Evolutionary conservation across 2,113 vertebrate species (phyloP).

Genomic region (Telmatochromis sp.): DNA sequence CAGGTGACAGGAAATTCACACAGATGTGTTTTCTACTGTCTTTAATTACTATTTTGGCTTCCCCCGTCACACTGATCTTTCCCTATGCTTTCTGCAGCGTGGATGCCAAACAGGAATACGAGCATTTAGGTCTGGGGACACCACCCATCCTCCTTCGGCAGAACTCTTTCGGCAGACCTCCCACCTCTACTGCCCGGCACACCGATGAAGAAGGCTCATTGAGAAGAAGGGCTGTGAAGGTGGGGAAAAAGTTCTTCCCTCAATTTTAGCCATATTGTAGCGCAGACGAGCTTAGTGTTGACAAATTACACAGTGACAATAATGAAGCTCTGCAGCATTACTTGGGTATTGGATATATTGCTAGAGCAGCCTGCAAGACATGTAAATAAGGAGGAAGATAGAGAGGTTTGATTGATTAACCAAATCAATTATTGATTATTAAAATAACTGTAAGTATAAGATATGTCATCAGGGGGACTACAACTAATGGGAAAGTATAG

Average conservation of each 20-base stretch:
- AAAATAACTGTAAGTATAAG: neutral
- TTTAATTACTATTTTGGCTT: neutral
- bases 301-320: neutral
- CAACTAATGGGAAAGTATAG: neutral
- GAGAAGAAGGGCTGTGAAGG: slow-evolving; percentile 75
- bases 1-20: slow-evolving; percentile 57
- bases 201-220: slow-evolving; percentile 70
- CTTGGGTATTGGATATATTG: neutral
- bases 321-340: neutral
- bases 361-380: neutral
- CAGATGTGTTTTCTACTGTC: neutral
- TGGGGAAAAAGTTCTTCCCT: slow-evolving; percentile 23
- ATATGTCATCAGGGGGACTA: neutral
- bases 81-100: slow-evolving; percentile 23
- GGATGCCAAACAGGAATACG: slow-evolving; percentile 69
- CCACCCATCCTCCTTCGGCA: slow-evolving; percentile 61
- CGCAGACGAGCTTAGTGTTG: neutral
- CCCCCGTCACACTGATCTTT: neutral
- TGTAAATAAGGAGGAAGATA: neutral
- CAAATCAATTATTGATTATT: neutral
- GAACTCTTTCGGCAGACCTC: slow-evolving; percentile 62
- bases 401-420: neutral
- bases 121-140: slow-evolving; percentile 68
- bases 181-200: slow-evolving; percentile 48
- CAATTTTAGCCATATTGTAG: neutral